Evolutionary conservation across 2,797 vertebrate species (phyloP), one percentile per base, ranked within the genome.

Genomic region (Schizopygopsis pylzovi): DNA sequence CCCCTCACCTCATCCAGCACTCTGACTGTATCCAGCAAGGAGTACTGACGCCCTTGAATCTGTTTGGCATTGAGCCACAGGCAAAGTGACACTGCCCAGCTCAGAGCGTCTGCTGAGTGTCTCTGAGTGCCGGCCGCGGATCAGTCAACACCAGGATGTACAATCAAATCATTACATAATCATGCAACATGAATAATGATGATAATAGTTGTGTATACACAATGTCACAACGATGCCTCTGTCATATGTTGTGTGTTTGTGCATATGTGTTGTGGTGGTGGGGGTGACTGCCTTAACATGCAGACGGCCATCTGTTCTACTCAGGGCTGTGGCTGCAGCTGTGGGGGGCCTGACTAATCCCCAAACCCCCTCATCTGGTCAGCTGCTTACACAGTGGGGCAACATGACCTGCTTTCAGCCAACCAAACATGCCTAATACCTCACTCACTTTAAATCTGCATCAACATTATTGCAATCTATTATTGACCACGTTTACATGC

Each of bases 261-360:
- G 67, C 65, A 70, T 81, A 39, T 49, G 65, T 75, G 68, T 68
- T 79, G 47, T 88, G 83, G 78, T 79, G 56, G 72, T 79, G 47
- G 87, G 87, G 79, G 75, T 80, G 84, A 79, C 88, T 85, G 85
- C 73, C 47, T 82, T 81, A 79, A 81, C 80, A 79, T 61, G 73
- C 83, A 86, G 70, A 86, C 75, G 81, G 85, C 90, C 90, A 91
- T 90, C 88, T 89, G 89, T 68, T 88, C 83, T 0, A 76, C 81
- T 89, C 81, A 68, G 72, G 56, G 81, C 75, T 82, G 41, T 82
- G 82, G 85, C 33, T 79, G 86, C 72, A 81, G 84, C 86, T 86
- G 73, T 81, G 56, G 71, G 81, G 85, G 81, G 54, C 28, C 76
- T 33, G 33, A 85, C 52, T 88, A 90, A 90, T 83, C 87, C 82